A percentile compares a stretch with the other conserved stretches of the same genome.
Conservation (phyloP, 2,797 vertebrate species). For the Phoebastria nigripes region DNA sequence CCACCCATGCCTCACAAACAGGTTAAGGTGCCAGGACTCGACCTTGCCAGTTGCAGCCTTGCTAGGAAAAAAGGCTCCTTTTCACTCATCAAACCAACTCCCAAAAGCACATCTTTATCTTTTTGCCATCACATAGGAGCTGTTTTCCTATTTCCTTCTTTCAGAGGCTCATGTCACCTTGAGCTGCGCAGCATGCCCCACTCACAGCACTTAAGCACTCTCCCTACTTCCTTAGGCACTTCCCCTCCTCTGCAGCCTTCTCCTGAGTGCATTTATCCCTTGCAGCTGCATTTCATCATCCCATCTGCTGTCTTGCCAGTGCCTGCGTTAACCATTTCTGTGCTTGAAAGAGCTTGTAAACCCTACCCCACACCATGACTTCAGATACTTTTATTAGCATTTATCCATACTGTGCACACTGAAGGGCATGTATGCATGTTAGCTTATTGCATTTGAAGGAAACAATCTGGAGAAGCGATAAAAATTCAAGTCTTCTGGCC, state of each 20-base stretch:
- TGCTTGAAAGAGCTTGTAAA: neutral
- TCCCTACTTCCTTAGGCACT: constrained; percentile 13
- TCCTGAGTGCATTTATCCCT: constrained; percentile 41
- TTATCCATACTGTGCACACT: neutral
- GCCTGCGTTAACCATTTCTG: neutral
- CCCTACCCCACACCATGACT: fast-evolving
- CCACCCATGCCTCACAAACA: neutral
- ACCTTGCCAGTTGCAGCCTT: neutral
- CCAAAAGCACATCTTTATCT: neutral
- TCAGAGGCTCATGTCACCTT: constrained; percentile 13
- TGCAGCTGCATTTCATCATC: constrained; percentile 50
- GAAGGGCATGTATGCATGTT: neutral
- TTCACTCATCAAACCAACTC: neutral
- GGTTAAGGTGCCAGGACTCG: neutral
- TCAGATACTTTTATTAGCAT: neutral
- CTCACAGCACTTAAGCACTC: neutral
- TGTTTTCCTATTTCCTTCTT: neutral
- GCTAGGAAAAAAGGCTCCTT: neutral
- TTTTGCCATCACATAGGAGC: neutral
- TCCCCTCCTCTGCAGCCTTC: neutral
- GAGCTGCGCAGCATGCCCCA: neutral
- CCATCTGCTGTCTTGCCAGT: constrained; percentile 43
- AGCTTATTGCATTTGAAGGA: neutral
- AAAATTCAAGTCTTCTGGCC: neutral
- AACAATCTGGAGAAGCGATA: neutral